Base-by-base conservation (phyloP, 2,888 invertebrate species). In the Drosophila gaucha region DNA sequence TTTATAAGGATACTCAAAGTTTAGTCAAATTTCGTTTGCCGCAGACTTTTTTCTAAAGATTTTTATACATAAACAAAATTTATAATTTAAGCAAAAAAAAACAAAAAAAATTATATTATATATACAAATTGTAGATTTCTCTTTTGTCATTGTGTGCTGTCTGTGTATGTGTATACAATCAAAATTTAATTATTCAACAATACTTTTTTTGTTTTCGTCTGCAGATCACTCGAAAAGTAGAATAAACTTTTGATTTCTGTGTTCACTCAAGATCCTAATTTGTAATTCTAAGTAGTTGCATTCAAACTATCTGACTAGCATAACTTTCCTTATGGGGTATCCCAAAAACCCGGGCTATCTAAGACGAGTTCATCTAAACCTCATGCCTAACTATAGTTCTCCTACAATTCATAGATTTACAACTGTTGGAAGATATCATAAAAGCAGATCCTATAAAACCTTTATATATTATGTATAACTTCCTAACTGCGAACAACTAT, bases 1-100 rank as follows among this genome's bases (percentile, higher is more conserved):
- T 72, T 52, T 30, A 36, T 54, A 74, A 70, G 80, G 65, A 79
- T 84, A 83, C 82, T 83, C 82, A 84, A 59, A 84, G 65, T 66
- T 79, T 79, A 84, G 82, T 84, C 80, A 80, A 79, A 70, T 76
- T 69, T 51, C 38, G 49, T 60, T 47, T 47, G 33, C n/a, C 44
- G 30, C 44, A n/a, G 30, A 44, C 44, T n/a, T 44, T n/a, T 46
- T 31, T 16, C 20, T 30, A 30, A 18, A 14, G 10, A n/a, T 58
- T 28, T 51, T 28, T 55, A 69, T 47, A 24, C 31, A 43, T 16
- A 38, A 51, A n/a, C 28, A 24, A 39, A 39, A 33, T 46, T 57
- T 57, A 41, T 62, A 39, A 31, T 31, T 31, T 46, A 46, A 46
- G 46, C 18, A n/a, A n/a, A 20, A 18, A 26, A 35, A 2, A n/a